A percentile compares a stretch with the other conserved stretches of the same genome.
Evolutionary conservation across 2,888 invertebrate genomes (phyloP).

Genomic region (Pocota personata): DNA sequence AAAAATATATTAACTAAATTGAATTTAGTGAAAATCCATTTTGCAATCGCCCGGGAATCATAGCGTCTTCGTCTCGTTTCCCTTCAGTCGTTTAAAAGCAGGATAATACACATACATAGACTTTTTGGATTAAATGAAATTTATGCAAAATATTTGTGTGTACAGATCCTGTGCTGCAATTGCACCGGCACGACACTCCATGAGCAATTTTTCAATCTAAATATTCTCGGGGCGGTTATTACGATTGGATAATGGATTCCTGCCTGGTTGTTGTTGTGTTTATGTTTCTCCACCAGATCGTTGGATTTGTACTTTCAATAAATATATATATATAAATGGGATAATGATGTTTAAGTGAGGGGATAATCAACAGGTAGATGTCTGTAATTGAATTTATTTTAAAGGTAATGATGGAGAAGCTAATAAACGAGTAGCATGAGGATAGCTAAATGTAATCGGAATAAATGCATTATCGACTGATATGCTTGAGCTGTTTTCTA

Average conservation of each 20-base stretch:
- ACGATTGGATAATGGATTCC: slow-evolving; percentile 44
- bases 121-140: slow-evolving; percentile 40
- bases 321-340: neutral
- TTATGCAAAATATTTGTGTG: slow-evolving; percentile 50
- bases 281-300: slow-evolving; percentile 8
- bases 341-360: slow-evolving; percentile 2
- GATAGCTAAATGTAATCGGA: neutral
- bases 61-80: neutral
- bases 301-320: slow-evolving; percentile 16
- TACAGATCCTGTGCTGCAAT: slow-evolving; percentile 23
- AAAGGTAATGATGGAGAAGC: neutral
- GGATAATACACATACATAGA: neutral
- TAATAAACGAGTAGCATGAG: neutral
- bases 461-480: too few species aligned
- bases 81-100: neutral
- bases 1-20: slow-evolving; percentile 61
- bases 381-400: slow-evolving; percentile 8
- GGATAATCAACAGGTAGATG: slow-evolving; percentile 28
- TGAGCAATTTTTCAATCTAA: slow-evolving; percentile 63
- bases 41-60: slow-evolving; percentile 26
- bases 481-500: too few species aligned
- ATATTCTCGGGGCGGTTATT: slow-evolving; percentile 27
- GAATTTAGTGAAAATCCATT: slow-evolving; percentile 60
- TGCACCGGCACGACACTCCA: slow-evolving; percentile 33
- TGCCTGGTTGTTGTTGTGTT: slow-evolving; percentile 8